Evolutionary conservation across 2,797 vertebrate species (phyloP).

Genomic region (Myotis myotis): DNA sequence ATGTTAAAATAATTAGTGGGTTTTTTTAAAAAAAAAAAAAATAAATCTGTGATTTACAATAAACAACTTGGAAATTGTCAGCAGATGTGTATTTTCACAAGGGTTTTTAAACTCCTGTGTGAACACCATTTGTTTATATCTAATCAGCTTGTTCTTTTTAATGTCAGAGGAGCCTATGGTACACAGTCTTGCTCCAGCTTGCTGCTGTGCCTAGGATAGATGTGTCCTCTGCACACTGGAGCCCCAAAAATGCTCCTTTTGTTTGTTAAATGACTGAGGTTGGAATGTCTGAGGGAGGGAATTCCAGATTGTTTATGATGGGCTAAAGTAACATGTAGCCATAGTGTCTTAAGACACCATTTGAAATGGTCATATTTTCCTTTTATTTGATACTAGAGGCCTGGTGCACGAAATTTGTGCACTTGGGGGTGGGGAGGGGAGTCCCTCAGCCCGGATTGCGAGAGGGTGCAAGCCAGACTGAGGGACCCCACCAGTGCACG

Average conservation of each 20-base stretch:
- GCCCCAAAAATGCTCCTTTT: not conserved
- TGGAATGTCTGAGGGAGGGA: not conserved
- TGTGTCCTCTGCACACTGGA: not conserved
- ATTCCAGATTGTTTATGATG: not conserved
- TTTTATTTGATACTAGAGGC: not conserved
- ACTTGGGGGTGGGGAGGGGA: no score
- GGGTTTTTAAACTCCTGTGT: not conserved
- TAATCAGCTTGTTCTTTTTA: not conserved
- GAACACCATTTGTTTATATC: not conserved
- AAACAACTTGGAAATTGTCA: constrained; percentile 76
- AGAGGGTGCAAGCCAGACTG: no score
- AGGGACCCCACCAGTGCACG: no score
- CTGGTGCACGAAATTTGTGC: no score
- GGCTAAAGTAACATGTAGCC: not conserved
- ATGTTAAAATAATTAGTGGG: constrained; percentile 76
- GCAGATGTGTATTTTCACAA: constrained; percentile 38
- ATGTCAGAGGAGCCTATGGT: not conserved
- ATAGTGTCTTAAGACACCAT: not conserved
- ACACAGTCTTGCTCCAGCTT: not conserved
- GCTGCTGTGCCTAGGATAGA: not conserved
- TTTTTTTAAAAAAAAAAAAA: constrained; percentile 83
- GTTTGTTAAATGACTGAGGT: not conserved
- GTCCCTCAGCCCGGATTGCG: no score
- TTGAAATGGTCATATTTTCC: constrained; percentile 21
- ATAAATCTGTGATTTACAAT: constrained; percentile 82